phyloP scores from a whole-genome alignment of 1,140 invertebrate species.

The Wiebesia pumilae region DNA sequence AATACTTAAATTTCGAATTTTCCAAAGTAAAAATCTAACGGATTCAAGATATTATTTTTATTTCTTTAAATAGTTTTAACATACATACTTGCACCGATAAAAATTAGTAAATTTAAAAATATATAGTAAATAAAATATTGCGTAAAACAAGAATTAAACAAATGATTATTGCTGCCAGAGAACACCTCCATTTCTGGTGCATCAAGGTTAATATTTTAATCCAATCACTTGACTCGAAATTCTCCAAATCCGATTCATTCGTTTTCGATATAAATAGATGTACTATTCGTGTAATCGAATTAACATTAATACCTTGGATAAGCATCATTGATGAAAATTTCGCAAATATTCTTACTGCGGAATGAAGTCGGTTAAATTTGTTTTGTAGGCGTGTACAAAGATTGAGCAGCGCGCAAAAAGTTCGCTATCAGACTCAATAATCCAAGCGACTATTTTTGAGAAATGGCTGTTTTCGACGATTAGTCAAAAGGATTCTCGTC shows the following conservation, averaged over 20 bases:
- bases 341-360: no score
- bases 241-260: neutral
- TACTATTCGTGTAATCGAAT: neutral
- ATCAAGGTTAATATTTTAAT: neutral
- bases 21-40: conserved; percentile 14
- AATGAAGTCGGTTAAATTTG: no score
- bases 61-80: neutral
- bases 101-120: no score
- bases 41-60: neutral
- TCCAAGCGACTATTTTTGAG: neutral
- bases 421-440: neutral
- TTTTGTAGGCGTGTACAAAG: no score
- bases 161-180: neutral
- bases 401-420: neutral
- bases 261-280: neutral
- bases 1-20: neutral
- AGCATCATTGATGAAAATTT: neutral
- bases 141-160: no score
- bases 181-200: neutral
- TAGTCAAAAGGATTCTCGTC: neutral
- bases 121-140: no score
- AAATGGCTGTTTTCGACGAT: neutral
- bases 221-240: neutral
- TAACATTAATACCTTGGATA: neutral
- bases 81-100: no score